Conservation (phyloP, 2,888 invertebrate genomes). For the Lithodes maja region DNA sequence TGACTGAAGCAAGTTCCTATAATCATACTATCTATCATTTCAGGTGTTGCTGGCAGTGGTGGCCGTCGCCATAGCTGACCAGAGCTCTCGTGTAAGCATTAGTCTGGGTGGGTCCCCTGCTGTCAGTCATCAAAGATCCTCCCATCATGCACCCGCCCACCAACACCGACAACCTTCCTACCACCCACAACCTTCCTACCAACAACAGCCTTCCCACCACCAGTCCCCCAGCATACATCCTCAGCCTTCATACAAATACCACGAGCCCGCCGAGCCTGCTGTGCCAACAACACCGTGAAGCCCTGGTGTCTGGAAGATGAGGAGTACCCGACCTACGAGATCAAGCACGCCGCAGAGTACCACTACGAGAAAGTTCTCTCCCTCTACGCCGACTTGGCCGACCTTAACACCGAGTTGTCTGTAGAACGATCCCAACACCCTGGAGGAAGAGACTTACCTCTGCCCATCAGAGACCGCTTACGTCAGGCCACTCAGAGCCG, state of each 20-base stretch:
- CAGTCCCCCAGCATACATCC: too few species aligned
- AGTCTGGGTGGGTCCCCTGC: neutral
- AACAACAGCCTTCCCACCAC: neutral
- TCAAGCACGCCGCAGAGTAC: conserved; percentile 44
- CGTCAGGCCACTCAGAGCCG: conserved; percentile 71
- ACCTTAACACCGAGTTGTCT: conserved; percentile 42
- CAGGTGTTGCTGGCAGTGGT: conserved; percentile 20
- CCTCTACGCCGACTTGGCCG: conserved; percentile 70
- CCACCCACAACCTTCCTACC: neutral
- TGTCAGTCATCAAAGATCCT: neutral
- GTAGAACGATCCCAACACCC: conserved; percentile 43
- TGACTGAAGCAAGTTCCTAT: too few species aligned
- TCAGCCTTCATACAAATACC: neutral
- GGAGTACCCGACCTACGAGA: conserved; percentile 61
- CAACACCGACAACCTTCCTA: neutral
- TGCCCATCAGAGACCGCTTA: conserved; percentile 71
- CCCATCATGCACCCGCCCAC: neutral
- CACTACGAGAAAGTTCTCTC: conserved; percentile 64
- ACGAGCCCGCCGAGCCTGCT: neutral
- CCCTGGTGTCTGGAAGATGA: conserved; percentile 66
- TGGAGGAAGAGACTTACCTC: conserved; percentile 71
- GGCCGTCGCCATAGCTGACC: conserved; percentile 8
- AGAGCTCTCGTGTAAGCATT: neutral
- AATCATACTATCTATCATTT: neutral
- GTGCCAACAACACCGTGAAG: conserved; percentile 69